Conservation (phyloP, 2,888 invertebrate genomes). For the Tyria jacobaeae region DNA sequence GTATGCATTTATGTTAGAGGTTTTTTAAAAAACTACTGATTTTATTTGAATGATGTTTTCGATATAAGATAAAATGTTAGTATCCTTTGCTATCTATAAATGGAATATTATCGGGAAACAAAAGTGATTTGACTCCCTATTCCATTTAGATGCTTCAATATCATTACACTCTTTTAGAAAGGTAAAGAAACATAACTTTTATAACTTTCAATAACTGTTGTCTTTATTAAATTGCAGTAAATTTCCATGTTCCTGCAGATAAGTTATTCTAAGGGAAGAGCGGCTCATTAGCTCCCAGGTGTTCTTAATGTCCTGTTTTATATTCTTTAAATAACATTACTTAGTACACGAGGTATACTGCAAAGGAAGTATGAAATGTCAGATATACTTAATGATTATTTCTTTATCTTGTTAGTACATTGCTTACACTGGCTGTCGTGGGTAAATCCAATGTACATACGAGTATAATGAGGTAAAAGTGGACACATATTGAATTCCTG, state of each 20-base stretch:
- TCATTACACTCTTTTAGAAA: not conserved
- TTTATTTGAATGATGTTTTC: too few species aligned
- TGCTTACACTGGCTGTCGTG: not conserved
- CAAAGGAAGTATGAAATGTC: not conserved
- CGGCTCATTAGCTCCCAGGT: slow-evolving; percentile 57
- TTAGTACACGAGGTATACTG: slow-evolving; percentile 15
- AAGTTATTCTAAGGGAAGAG: slow-evolving; percentile 45
- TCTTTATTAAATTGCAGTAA: slow-evolving; percentile 20
- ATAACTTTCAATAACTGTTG: not conserved
- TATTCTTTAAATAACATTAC: slow-evolving; percentile 41
- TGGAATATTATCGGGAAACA: too few species aligned
- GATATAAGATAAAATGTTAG: too few species aligned
- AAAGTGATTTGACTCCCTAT: too few species aligned
- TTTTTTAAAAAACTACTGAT: too few species aligned
- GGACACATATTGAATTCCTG: slow-evolving; percentile 53
- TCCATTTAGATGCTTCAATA: too few species aligned
- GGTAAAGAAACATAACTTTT: not conserved
- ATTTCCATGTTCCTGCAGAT: slow-evolving; percentile 42
- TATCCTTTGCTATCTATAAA: too few species aligned
- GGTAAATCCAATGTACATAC: too few species aligned
- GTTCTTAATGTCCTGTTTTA: slow-evolving; percentile 53
- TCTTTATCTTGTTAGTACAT: not conserved
- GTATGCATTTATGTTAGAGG: too few species aligned
- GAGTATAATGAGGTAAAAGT: too few species aligned
- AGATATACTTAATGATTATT: not conserved